Evolutionary conservation across 1,140 invertebrate genomes (phyloP), one percentile per base, ranked within the genome.

Genomic region (Coenobita brevimanus): DNA sequence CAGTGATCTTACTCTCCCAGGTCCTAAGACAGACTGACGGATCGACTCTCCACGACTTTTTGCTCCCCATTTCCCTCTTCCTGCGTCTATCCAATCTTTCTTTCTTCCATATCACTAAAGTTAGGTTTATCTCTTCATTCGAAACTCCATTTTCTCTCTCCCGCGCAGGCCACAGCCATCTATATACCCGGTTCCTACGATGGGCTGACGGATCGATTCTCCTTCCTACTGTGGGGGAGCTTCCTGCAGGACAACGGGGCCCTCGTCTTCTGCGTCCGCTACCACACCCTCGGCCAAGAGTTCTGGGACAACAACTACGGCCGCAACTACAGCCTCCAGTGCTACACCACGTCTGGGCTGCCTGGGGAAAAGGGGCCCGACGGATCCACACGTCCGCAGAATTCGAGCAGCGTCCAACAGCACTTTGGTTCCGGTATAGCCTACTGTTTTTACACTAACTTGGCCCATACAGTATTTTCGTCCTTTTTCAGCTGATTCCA

Each of bases 231-330:
- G 54, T 91, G 89, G 87, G 89, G 90, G 15, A 91, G 89, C 83
- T 90, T 90, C 67, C 80, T 91, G 33, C 87, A 88, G 33, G 88
- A 88, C 60, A 89, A 90, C 88, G 89, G 89, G 10, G 88, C 89
- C 57, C 82, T 91, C 13, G 78, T 98, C 90, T 99, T 99, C 93
- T 98, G 97, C 92, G 96, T 99, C 0, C 95, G 96, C 91, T 99
- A 96, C 92, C 94, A 94, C 41, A 95, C 95, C 71, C 93, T 95
- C 54, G 94, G 93, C 0, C 92, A 91, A 0, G 97, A 98, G 92
- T 96, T 94, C 92, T 99, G 98, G 98, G 97, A 99, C 92, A 99
- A 96, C 91, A 99, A 98, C 92, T 93, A 94, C 82, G 96, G 95
- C 3, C 93, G 93, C 60, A 97, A 97, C 92, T 97, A 96, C 91